These are phyloP conservation scores for Micronycteris hirsuta DNA, from an alignment of 2,113 vertebrate species.

Conservation along the genomic window DNA sequence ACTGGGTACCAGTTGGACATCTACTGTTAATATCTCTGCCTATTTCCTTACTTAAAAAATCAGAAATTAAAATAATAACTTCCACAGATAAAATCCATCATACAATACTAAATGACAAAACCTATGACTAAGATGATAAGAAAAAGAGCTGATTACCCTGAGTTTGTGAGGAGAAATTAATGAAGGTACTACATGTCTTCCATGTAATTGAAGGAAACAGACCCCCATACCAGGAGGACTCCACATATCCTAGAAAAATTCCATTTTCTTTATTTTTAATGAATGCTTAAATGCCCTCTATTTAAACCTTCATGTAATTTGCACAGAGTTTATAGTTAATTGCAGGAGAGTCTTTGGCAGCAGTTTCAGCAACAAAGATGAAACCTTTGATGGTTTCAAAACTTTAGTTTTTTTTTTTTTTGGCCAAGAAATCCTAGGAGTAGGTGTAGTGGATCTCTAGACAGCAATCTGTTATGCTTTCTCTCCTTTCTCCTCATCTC, in stretches of 20 bases:
- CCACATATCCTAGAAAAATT: neutral
- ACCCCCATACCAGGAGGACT: neutral
- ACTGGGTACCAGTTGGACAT: neutral
- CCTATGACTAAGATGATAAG: neutral
- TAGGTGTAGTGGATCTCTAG: neutral
- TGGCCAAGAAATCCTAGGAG: neutral
- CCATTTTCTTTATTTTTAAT: neutral
- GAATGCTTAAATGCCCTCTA: neutral
- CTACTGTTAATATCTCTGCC: neutral
- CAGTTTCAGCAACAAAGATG: neutral
- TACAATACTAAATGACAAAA: neutral
- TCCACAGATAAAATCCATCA: neutral
- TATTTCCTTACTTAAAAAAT: neutral
- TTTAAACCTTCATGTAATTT: neutral
- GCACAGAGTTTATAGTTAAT: neutral
- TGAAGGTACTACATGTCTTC: rapidly evolving
- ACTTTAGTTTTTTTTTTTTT: neutral
- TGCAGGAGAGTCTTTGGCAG: neutral
- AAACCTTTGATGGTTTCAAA: neutral
- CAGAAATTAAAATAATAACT: neutral
- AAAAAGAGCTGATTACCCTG: neutral
- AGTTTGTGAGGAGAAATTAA: neutral
- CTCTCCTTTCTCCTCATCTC: neutral
- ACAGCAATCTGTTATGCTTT: neutral
- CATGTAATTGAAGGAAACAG: neutral